A percentile compares a stretch with the other conserved stretches of the same genome.
Conservation (phyloP, 2,888 invertebrate species). For the Odontomyia ornata region DNA sequence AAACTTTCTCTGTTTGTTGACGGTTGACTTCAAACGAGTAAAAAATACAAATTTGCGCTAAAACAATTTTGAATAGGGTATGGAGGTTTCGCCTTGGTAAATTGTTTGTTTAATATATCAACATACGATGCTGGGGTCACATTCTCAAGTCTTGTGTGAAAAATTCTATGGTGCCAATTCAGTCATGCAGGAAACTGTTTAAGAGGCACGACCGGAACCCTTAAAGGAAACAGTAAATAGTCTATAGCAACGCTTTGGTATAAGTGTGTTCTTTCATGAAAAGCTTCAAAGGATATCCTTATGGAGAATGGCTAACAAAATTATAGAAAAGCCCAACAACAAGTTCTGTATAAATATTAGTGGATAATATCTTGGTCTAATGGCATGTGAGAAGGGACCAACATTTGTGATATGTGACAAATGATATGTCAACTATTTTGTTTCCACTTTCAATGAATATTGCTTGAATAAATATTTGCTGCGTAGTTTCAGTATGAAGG, state of each 20-base stretch:
- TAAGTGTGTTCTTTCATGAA: neutral
- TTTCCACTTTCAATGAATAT: conserved; percentile 17
- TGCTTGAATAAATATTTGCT: conserved; percentile 24
- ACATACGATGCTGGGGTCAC: neutral
- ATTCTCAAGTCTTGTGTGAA: conserved; percentile 15
- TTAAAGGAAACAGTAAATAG: too few species aligned
- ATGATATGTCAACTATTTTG: conserved; percentile 38
- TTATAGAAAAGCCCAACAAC: conserved; percentile 15
- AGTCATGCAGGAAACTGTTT: too few species aligned
- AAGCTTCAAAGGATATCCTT: neutral
- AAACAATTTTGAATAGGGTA: too few species aligned
- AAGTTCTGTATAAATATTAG: conserved; percentile 37
- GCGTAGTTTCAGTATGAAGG: neutral
- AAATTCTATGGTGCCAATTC: conserved; percentile 11
- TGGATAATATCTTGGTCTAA: conserved; percentile 32
- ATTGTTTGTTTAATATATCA: too few species aligned
- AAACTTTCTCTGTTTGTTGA: too few species aligned
- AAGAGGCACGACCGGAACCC: too few species aligned
- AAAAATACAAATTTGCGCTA: too few species aligned
- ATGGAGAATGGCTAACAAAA: neutral
- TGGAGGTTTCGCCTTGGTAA: too few species aligned
- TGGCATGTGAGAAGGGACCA: conserved; percentile 35
- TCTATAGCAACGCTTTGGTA: neutral
- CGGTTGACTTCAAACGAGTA: too few species aligned
- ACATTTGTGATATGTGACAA: conserved; percentile 22